Evolutionary conservation across 2,888 invertebrate species (phyloP).

Genomic region (Drosophila borborema): DNA sequence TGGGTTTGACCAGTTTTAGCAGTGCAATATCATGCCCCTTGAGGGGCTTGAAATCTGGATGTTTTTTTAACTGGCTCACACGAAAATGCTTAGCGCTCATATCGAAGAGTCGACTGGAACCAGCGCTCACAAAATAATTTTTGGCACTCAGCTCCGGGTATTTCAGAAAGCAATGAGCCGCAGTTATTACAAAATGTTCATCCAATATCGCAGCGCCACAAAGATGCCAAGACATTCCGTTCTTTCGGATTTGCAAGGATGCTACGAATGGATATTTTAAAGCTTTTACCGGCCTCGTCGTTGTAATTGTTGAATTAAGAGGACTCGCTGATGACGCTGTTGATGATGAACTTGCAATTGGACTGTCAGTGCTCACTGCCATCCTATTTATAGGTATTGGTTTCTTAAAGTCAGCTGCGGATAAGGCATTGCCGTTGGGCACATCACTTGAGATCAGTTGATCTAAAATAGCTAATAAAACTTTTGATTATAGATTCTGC

Average conservation of each 20-base stretch:
- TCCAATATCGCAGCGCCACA: conserved; percentile 83
- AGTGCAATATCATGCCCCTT: conserved; percentile 78
- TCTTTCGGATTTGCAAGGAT: conserved; percentile 55
- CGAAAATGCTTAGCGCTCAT: conserved; percentile 50
- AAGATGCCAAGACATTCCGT: conserved; percentile 55
- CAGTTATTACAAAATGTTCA: conserved; percentile 76
- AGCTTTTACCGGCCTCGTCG: background rate
- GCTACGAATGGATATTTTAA: conserved; percentile 53
- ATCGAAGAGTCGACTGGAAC: conserved; percentile 48
- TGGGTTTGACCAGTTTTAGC: conserved; percentile 59
- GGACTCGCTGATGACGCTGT: background rate
- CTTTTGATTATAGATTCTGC: background rate
- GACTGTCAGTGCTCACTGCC: background rate
- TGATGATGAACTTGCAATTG: background rate
- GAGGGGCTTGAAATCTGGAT: conserved; percentile 71
- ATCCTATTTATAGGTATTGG: background rate
- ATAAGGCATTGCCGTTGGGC: background rate
- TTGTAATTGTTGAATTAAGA: background rate
- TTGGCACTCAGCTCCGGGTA: conserved; percentile 10
- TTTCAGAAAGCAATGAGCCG: conserved; percentile 80
- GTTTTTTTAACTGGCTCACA: conserved; percentile 58
- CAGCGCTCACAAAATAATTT: conserved; percentile 60
- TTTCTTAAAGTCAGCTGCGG: background rate
- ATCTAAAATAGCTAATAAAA: background rate
- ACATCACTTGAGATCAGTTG: background rate